Conservation (phyloP, 2,797 vertebrate species). For the Poecilia velifera region DNA sequence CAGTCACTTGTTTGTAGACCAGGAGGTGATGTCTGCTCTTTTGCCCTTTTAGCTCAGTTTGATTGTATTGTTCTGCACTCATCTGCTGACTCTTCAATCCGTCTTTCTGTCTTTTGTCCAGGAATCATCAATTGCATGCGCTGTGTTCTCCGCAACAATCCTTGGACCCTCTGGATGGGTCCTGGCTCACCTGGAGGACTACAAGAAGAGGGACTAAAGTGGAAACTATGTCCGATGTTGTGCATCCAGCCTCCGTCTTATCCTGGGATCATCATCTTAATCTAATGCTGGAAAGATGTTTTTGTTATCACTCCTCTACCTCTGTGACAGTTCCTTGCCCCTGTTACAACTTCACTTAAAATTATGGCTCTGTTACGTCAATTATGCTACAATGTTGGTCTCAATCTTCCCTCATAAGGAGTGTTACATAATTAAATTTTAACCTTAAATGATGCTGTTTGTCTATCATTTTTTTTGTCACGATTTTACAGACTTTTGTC, state of each 20-base stretch:
- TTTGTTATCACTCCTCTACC: conserved; percentile 34
- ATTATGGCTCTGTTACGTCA: conserved; percentile 3
- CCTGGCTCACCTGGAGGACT: conserved; percentile 82
- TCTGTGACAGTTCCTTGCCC: conserved; percentile 19
- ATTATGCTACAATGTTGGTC: conserved; percentile 3
- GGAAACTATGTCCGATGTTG: conserved; percentile 4
- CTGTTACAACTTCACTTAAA: conserved; percentile 4
- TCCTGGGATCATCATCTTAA: conserved; percentile 26
- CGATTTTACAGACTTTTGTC: not conserved
- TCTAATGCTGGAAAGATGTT: conserved; percentile 8
- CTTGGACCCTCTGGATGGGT: conserved; percentile 84
- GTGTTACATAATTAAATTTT: conserved; percentile 28
- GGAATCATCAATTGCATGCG: conserved; percentile 62
- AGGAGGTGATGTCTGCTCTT: not conserved
- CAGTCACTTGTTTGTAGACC: not conserved
- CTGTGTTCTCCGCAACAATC: conserved; percentile 62
- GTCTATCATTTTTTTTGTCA: not conserved
- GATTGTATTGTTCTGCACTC: not conserved
- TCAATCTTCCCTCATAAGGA: conserved; percentile 15
- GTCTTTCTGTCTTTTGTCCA: conserved; percentile 9
- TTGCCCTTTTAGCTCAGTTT: not conserved
- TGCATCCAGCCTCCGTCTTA: conserved; percentile 7
- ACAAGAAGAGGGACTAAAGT: conserved; percentile 80
- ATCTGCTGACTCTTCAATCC: not conserved
- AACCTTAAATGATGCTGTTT: not conserved